A percentile compares a stretch with the other conserved stretches of the same genome.
Evolutionary conservation across 1,140 invertebrate genomes (phyloP).

Genomic region (Callitettix versicolor): DNA sequence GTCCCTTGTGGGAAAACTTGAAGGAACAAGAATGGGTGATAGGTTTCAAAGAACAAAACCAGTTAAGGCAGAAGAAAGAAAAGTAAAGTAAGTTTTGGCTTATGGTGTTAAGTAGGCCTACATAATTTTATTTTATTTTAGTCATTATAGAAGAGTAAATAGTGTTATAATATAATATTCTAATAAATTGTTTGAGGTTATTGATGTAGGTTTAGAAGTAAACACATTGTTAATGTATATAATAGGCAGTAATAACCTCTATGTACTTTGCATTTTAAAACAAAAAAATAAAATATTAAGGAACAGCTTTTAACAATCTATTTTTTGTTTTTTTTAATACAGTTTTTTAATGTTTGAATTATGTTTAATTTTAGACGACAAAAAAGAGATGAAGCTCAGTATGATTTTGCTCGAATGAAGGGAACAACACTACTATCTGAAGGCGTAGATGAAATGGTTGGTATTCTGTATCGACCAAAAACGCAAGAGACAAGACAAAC

Average conservation of each 20-base stretch:
- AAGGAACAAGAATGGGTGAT: slow-evolving; percentile 94
- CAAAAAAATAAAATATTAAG: too few species aligned
- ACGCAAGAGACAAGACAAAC: slow-evolving; percentile 96
- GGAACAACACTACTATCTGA: slow-evolving; percentile 76
- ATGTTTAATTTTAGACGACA: slow-evolving; percentile 38
- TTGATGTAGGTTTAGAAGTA: background rate
- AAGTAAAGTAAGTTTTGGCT: slow-evolving; percentile 66
- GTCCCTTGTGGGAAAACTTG: slow-evolving; percentile 83
- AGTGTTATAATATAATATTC: too few species aligned
- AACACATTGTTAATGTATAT: too few species aligned
- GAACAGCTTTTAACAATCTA: too few species aligned
- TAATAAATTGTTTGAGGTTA: background rate
- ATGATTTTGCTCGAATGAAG: slow-evolving; percentile 85
- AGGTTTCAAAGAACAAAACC: slow-evolving; percentile 78
- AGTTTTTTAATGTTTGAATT: too few species aligned
- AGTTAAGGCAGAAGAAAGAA: slow-evolving; percentile 78
- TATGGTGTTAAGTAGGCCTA: too few species aligned
- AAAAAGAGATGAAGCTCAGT: slow-evolving; percentile 83
- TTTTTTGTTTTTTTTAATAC: too few species aligned
- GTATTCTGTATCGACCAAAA: slow-evolving; percentile 90
- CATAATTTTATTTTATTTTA: too few species aligned
- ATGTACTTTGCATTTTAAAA: too few species aligned
- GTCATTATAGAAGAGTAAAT: too few species aligned
- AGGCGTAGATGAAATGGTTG: slow-evolving; percentile 83
- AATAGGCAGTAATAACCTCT: too few species aligned